Percentiles rank a stretch among this genome's conserved stretches.
Conservation (phyloP, 2,113 vertebrate species). For the Cyanistes caeruleus region DNA sequence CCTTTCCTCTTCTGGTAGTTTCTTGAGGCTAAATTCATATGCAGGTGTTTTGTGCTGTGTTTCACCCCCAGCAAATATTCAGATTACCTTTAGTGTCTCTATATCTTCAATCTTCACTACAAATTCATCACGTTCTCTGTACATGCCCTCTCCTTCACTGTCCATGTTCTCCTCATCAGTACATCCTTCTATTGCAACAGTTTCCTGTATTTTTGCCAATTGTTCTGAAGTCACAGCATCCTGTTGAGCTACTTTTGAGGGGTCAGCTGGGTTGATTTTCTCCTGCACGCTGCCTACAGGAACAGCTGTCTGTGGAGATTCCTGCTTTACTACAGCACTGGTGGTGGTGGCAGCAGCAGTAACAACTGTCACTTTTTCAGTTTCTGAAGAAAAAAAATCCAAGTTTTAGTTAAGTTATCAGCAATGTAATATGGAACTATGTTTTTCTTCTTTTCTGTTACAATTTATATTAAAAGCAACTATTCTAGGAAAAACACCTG, state of each 20-base stretch:
- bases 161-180: conserved; percentile 92
- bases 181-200: conserved; percentile 90
- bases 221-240: conserved; percentile 77
- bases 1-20: background rate
- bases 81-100: conserved; percentile 88
- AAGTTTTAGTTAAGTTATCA: background rate
- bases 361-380: conserved; percentile 40
- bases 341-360: background rate
- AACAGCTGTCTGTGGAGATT: conserved; percentile 66
- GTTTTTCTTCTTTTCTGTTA: background rate
- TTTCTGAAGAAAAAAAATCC: conserved; percentile 69
- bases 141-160: conserved; percentile 97
- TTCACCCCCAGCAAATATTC: background rate
- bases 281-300: conserved; percentile 66
- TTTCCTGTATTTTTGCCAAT: conserved; percentile 79
- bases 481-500: background rate
- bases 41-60: background rate
- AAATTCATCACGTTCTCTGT: conserved; percentile 95
- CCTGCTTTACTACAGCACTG: conserved; percentile 74
- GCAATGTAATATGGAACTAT: background rate
- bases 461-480: background rate
- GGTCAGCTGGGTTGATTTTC: conserved; percentile 63
- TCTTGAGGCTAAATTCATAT: background rate
- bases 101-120: conserved; percentile 98
- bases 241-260: conserved; percentile 62